A percentile compares a stretch with the other conserved stretches of the same genome.
phyloP scores from a whole-genome alignment of 2,797 vertebrate species.

The Lacerta agilis region DNA sequence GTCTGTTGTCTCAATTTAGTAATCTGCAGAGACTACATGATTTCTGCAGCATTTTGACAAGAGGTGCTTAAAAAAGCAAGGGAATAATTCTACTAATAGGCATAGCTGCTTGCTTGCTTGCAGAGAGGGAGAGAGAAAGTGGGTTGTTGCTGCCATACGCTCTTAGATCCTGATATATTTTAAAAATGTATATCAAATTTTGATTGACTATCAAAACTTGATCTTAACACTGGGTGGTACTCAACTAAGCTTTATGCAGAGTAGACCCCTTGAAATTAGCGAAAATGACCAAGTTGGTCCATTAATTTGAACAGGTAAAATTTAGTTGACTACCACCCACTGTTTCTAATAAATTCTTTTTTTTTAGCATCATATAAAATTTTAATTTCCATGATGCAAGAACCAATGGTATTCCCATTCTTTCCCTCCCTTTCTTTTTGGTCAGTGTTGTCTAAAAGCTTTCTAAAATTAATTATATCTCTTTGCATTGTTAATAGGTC shows the following conservation, averaged over 20 bases:
- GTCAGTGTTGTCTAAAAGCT: slow-evolving; percentile 74
- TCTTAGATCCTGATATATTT: background rate
- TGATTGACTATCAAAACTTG: background rate
- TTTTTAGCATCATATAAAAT: background rate
- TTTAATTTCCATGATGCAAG: background rate
- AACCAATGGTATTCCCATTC: slow-evolving; percentile 53
- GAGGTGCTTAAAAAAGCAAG: fast-evolving
- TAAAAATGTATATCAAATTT: background rate
- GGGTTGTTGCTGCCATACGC: background rate
- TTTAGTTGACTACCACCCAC: too few relatives aligned
- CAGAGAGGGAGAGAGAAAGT: background rate
- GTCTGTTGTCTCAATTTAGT: background rate
- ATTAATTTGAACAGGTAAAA: too few relatives aligned
- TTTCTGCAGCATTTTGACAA: background rate
- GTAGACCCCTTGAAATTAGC: too few relatives aligned
- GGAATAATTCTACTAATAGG: background rate
- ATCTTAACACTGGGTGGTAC: background rate
- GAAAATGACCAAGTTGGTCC: too few relatives aligned
- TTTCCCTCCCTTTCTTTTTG: slow-evolving; percentile 30
- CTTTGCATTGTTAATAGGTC: slow-evolving; percentile 75
- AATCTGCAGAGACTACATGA: background rate
- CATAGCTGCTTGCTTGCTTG: background rate
- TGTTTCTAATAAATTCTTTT: background rate
- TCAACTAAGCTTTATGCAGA: too few relatives aligned
- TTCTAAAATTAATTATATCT: slow-evolving; percentile 74